Percentiles rank a stretch among this genome's conserved stretches.
These are phyloP conservation scores for Chaetops frenatus DNA, from an alignment of 2,113 vertebrate species.

Conservation along the genomic window DNA sequence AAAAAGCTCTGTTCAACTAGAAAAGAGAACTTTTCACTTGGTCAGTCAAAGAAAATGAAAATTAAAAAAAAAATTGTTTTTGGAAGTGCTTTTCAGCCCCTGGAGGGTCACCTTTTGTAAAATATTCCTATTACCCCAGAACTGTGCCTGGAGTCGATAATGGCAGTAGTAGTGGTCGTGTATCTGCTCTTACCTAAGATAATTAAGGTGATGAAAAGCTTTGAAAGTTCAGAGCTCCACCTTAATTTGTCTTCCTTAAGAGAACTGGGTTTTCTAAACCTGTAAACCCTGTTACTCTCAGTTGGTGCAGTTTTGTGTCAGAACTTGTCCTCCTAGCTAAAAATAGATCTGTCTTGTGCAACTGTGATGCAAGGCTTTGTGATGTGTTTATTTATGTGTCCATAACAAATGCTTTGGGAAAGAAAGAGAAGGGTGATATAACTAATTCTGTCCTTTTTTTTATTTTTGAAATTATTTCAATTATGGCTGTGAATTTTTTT, in stretches of 20 bases:
- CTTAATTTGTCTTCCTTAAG: not conserved
- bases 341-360: not conserved
- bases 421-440: not conserved
- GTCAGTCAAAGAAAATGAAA: not conserved
- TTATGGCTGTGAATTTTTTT: not conserved
- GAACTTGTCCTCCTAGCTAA: not conserved
- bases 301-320: not conserved
- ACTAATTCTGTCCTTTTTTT: not conserved
- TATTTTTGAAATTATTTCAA: not conserved
- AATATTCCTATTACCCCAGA: not conserved
- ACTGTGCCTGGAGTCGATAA: accelerated
- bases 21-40: not conserved
- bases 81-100: not conserved
- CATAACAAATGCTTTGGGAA: not conserved
- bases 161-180: accelerated
- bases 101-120: not conserved
- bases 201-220: not conserved
- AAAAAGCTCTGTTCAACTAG: not conserved
- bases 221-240: not conserved
- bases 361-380: not conserved
- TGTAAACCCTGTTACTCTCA: not conserved
- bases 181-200: not conserved
- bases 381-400: not conserved
- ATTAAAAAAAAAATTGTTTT: not conserved
- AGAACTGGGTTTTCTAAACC: not conserved